Evolutionary conservation across 2,797 vertebrate species (phyloP).

Genomic region (Chelon auratus): DNA sequence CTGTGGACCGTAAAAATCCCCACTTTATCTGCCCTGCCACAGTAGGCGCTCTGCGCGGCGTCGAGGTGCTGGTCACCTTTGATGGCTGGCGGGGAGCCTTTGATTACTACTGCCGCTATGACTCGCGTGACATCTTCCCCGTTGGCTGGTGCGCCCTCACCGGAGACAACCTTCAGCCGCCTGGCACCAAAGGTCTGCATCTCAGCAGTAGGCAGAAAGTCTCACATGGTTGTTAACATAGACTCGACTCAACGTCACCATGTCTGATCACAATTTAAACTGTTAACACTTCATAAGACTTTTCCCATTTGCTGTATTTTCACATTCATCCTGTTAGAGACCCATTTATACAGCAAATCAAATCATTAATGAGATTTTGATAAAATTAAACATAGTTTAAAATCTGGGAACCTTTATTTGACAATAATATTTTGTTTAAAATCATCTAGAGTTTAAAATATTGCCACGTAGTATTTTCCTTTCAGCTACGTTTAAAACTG

Average conservation of each 20-base stretch:
- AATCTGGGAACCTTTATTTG: not conserved
- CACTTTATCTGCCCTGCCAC: slow-evolving; percentile 99
- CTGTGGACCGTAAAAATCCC: slow-evolving; percentile 99
- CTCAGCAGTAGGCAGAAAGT: not conserved
- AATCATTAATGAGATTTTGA: not conserved
- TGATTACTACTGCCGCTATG: slow-evolving; percentile 99
- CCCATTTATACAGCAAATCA: not conserved
- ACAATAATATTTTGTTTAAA: not conserved
- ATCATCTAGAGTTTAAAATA: not conserved
- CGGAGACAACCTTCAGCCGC: slow-evolving; percentile 98
- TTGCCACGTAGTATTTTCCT: not conserved
- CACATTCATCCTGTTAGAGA: not conserved
- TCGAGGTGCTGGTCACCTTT: slow-evolving; percentile 98
- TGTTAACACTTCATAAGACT: not conserved
- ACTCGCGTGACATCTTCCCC: slow-evolving; percentile 98
- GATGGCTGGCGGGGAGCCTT: slow-evolving; percentile 99
- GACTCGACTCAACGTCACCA: not conserved
- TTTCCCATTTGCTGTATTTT: not conserved
- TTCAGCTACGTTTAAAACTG: not conserved
- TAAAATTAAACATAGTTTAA: not conserved
- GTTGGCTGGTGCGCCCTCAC: slow-evolving; percentile 97
- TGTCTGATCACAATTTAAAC: not conserved
- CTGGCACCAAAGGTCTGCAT: slow-evolving; percentile 93
- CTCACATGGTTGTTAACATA: not conserved
- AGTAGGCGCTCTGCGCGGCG: slow-evolving; percentile 95